phyloP scores from a whole-genome alignment of 2,888 invertebrate species.

The Apodemia zela region DNA sequence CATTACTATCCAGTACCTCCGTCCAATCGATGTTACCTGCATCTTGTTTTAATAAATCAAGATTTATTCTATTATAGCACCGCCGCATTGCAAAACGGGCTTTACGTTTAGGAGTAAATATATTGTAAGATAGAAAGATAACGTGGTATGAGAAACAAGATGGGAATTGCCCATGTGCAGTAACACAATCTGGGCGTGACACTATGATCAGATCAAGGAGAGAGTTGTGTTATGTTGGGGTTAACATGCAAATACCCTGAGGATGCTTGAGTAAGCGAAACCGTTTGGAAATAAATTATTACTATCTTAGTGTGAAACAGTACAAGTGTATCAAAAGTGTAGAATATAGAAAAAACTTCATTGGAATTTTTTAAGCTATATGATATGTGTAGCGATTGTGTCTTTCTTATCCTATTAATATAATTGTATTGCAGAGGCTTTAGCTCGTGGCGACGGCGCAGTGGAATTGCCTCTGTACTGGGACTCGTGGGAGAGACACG shows the following conservation, averaged over 20 bases:
- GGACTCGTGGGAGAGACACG: constrained; percentile 94
- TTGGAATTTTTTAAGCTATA: too few species aligned
- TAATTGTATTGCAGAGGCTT: constrained; percentile 49
- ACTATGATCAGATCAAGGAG: neutral
- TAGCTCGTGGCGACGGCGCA: constrained; percentile 71
- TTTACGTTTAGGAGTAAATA: neutral
- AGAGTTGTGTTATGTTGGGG: neutral
- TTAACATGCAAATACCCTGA: too few species aligned
- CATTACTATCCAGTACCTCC: neutral
- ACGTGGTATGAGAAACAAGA: constrained; percentile 2
- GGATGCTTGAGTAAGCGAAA: too few species aligned
- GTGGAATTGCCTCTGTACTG: constrained; percentile 89
- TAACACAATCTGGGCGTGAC: neutral
- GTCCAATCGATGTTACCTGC: neutral
- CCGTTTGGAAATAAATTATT: too few species aligned
- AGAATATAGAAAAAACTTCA: too few species aligned
- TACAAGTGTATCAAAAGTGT: too few species aligned
- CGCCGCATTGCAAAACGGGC: neutral
- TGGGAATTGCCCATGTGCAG: neutral
- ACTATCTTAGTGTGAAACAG: too few species aligned
- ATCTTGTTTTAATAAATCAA: neutral
- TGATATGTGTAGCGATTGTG: too few species aligned
- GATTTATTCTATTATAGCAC: neutral
- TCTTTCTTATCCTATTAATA: too few species aligned
- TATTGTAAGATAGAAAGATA: neutral